Evolutionary conservation across 2,113 vertebrate genomes (phyloP).

Genomic region (Silurus meridionalis): DNA sequence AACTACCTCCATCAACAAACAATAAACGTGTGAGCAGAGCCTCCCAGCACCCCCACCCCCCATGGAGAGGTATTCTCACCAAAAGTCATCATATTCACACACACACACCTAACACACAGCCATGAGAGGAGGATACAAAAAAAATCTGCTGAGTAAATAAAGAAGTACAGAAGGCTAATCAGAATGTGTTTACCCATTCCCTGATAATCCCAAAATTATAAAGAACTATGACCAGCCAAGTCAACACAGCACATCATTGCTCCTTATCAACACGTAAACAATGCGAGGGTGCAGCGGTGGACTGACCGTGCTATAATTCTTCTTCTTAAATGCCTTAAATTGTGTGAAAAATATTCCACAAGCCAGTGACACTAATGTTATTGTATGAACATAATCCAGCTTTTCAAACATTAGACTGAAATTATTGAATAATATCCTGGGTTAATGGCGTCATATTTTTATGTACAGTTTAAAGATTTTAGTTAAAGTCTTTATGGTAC

Average conservation of each 20-base stretch:
- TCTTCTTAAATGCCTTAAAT: background rate
- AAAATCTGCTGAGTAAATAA: background rate
- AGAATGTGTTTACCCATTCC: background rate
- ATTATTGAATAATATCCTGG: background rate
- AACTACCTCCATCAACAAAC: constrained; percentile 72
- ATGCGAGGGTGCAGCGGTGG: constrained; percentile 21
- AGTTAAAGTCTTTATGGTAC: background rate
- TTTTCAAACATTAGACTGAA: background rate
- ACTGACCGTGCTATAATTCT: background rate
- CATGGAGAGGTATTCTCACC: constrained; percentile 41
- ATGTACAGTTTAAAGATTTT: background rate
- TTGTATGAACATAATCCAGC: background rate
- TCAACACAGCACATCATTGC: constrained; percentile 34
- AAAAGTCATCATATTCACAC: constrained; percentile 30
- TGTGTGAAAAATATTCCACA: background rate
- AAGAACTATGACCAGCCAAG: constrained; percentile 29
- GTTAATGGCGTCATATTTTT: background rate
- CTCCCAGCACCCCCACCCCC: constrained; percentile 29
- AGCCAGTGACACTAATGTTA: background rate
- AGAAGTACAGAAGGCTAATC: constrained; percentile 10
- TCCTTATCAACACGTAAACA: constrained; percentile 36
- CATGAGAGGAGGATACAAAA: background rate
- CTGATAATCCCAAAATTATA: constrained; percentile 32
- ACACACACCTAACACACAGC: constrained; percentile 3
- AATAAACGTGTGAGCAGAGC: constrained; percentile 46